phyloP scores from a whole-genome alignment of 2,888 invertebrate genomes.

The Kuschelorhynchus macadamiae region DNA sequence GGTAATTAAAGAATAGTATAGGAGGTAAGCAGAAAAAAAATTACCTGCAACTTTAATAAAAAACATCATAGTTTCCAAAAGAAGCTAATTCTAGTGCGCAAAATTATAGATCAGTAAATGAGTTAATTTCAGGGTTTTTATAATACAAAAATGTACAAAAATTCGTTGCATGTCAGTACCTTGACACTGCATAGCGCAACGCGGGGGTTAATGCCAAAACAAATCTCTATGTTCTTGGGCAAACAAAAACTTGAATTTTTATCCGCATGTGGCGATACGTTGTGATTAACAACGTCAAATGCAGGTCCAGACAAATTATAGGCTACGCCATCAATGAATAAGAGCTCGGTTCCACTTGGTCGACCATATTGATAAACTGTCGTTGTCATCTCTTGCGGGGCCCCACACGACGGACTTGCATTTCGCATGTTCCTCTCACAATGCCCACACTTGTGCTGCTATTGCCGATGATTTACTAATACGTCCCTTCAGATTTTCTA shows the following conservation, averaged over 20 bases:
- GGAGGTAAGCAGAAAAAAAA: no score
- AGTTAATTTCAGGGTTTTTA: no score
- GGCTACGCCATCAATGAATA: conserved; percentile 33
- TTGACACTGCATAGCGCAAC: background rate
- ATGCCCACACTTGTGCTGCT: conserved; percentile 37
- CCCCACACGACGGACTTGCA: conserved; percentile 50
- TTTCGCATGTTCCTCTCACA: conserved; percentile 49
- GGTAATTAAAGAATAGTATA: no score
- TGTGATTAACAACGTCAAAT: conserved; percentile 31
- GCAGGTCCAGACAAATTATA: conserved; percentile 39
- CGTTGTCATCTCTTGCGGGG: conserved; percentile 49
- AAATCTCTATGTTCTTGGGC: no score
- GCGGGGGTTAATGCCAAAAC: no score
- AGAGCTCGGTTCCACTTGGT: conserved; percentile 38
- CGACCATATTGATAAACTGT: conserved; percentile 52
- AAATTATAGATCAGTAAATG: no score
- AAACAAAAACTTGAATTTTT: background rate
- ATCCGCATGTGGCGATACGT: background rate
- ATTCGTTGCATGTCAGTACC: background rate
- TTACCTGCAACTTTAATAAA: no score
- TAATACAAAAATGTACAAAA: no score
- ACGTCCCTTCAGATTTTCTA: conserved; percentile 15
- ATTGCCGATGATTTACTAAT: conserved; percentile 29
- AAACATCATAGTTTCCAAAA: no score
- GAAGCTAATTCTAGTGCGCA: no score